These are phyloP conservation scores for Limnephilus marmoratus DNA, from an alignment of 2,888 invertebrate species.

Conservation along the genomic window DNA sequence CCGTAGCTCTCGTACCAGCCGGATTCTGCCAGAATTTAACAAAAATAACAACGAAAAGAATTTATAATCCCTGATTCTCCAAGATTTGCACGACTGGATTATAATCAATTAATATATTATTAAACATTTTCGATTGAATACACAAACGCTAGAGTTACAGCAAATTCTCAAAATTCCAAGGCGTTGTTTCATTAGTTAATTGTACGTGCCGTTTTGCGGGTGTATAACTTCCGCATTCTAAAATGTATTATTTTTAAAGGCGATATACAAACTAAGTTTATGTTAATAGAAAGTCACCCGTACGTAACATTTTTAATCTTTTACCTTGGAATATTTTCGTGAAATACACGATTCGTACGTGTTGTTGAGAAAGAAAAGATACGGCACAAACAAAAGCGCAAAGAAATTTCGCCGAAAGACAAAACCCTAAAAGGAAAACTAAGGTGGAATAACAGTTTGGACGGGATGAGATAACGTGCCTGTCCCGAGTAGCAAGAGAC, in stretches of 20 bases:
- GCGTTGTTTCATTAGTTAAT: background rate
- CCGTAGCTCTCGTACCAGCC: background rate
- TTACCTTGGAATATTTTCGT: constrained; percentile 51
- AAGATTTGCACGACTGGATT: background rate
- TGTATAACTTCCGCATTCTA: constrained; percentile 12
- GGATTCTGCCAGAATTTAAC: background rate
- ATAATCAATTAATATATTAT: background rate
- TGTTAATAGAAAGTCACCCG: constrained; percentile 41
- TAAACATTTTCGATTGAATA: background rate
- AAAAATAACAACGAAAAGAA: background rate
- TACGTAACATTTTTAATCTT: constrained; percentile 51
- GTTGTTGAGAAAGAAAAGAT: constrained; percentile 32
- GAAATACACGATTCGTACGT: constrained; percentile 41
- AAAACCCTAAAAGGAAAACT: constrained; percentile 29
- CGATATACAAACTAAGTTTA: constrained; percentile 37
- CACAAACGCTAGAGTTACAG: background rate
- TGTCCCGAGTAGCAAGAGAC: constrained; percentile 13
- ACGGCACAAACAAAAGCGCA: constrained; percentile 33
- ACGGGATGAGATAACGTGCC: background rate
- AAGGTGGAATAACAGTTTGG: background rate
- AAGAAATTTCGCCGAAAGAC: constrained; percentile 44
- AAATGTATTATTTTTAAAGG: constrained; percentile 24
- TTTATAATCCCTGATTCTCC: background rate
- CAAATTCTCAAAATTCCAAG: constrained; percentile 13
- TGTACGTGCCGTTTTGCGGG: constrained; percentile 11